A percentile compares a stretch with the other conserved stretches of the same genome.
phyloP scores from a whole-genome alignment of 2,888 invertebrate genomes.

The Craniophora ligustri region DNA sequence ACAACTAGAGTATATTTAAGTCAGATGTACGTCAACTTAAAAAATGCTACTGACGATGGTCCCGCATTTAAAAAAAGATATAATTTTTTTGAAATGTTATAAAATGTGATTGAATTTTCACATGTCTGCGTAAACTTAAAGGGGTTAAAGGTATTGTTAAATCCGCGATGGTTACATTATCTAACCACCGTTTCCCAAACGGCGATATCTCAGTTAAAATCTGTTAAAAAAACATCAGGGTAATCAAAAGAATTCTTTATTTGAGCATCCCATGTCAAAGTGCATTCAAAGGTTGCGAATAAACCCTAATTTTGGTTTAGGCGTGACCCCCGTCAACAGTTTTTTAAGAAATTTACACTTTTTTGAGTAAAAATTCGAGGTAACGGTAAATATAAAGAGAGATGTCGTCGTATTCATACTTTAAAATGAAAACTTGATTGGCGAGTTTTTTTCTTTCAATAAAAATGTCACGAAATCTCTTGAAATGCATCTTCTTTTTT shows the following conservation, averaged over 20 bases:
- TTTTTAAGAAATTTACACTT: slow-evolving; percentile 80
- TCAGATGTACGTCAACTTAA: too few relatives aligned
- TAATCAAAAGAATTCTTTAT: slow-evolving; percentile 79
- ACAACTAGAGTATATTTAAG: too few relatives aligned
- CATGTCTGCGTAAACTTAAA: slow-evolving; percentile 76
- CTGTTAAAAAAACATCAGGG: slow-evolving; percentile 76
- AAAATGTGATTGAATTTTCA: slow-evolving; percentile 70
- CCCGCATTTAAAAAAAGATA: slow-evolving; percentile 13
- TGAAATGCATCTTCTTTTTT: slow-evolving; percentile 74
- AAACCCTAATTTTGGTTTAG: slow-evolving; percentile 85
- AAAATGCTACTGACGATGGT: slow-evolving; percentile 1
- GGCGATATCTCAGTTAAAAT: slow-evolving; percentile 83
- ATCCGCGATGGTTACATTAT: slow-evolving; percentile 75
- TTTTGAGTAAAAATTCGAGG: slow-evolving; percentile 70
- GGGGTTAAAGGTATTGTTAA: slow-evolving; percentile 72
- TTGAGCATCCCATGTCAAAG: slow-evolving; percentile 84
- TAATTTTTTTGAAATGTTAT: slow-evolving; percentile 26
- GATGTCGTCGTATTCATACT: slow-evolving; percentile 80
- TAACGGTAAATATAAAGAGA: slow-evolving; percentile 81
- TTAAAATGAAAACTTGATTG: slow-evolving; percentile 87
- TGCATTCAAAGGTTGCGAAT: slow-evolving; percentile 85
- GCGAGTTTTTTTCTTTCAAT: slow-evolving; percentile 76
- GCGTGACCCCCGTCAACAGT: slow-evolving; percentile 87
- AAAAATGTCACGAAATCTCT: slow-evolving; percentile 76
- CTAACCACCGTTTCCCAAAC: slow-evolving; percentile 80